Evolutionary conservation across 2,113 vertebrate species (phyloP).

Genomic region (Chamaetylas fuelleborni): DNA sequence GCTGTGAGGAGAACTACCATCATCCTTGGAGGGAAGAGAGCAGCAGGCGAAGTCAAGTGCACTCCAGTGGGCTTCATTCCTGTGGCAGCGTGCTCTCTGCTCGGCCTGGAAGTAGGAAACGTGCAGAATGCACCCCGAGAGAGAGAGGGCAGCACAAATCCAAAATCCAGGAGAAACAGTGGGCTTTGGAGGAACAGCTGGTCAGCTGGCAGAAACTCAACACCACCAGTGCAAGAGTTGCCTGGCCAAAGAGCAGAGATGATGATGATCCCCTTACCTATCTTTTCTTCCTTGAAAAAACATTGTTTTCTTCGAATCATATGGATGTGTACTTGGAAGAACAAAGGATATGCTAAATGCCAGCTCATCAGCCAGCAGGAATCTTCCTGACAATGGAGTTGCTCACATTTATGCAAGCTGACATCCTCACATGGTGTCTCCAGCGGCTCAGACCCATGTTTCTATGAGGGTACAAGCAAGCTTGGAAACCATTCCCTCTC

Average conservation of each 20-base stretch:
- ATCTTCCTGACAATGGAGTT: neutral
- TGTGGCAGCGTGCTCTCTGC: fast-evolving
- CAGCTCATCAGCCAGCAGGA: neutral
- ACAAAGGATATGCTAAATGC: neutral
- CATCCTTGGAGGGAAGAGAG: neutral
- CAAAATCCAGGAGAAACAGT: neutral
- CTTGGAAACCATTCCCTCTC: neutral
- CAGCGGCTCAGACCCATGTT: neutral
- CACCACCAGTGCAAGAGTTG: neutral
- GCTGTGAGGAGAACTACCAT: neutral
- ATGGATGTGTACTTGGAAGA: neutral
- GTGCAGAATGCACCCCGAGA: neutral
- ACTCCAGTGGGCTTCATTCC: neutral
- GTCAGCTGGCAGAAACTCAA: neutral
- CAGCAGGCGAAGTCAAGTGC: neutral
- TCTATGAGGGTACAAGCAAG: neutral
- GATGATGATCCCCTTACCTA: neutral
- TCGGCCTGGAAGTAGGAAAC: neutral
- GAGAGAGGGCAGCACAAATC: neutral
- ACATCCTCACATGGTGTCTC: neutral
- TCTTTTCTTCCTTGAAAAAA: neutral
- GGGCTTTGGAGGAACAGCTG: neutral
- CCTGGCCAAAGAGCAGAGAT: neutral
- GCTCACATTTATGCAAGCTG: neutral
- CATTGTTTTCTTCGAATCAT: neutral